Base-by-base conservation (phyloP, 1,140 invertebrate species). In the Delia radicum region DNA sequence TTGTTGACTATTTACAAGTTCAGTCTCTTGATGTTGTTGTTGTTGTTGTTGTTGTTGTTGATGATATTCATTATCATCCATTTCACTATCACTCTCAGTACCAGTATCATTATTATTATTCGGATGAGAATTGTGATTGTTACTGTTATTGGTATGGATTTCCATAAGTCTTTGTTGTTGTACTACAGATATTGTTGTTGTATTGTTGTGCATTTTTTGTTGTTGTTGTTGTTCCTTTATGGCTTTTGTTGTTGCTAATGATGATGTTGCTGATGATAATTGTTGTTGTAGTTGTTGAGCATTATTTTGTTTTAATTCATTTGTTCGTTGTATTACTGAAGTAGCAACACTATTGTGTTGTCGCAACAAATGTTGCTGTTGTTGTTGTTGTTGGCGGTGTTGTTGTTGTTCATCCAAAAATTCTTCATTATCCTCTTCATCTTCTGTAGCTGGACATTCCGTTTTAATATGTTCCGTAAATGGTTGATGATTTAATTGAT, bases 391-490 rank as follows among this genome's bases (percentile, higher is more conserved):
- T 1, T 6, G 31, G 4, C 13, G 33, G 13, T 2, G 18, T 62
- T 62, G 77, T 2, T 63, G 77, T 12, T 77, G 73, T 6, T 80
- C 76, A 28, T 81, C 77, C n/a, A n/a, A n/a, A n/a, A n/a, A n/a
- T n/a, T n/a, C n/a, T 28, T 83, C 81, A 74, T 82, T 80, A 12
- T 65, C 75, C 15, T 62, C 21, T 10, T 76, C 71, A 4, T 73
- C 33, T 33, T 76, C 62, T 2, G 42, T 48, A 46, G 24, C 37
- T 7, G 63, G 13, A 2, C n/a, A 15, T 18, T 72, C 48, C 5
- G 61, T 12, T 26, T 72, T 46, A 29, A 62, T 76, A 21, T 74
- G 72, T 21, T 61, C 71, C n/a, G 29, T 72, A 42, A 42, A 28
- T 42, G 33, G 63, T 6, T 67, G 33, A 42, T 46, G 69, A 29